Conservation (phyloP, 2,888 invertebrate genomes). For the Ectemnius lituratus region DNA sequence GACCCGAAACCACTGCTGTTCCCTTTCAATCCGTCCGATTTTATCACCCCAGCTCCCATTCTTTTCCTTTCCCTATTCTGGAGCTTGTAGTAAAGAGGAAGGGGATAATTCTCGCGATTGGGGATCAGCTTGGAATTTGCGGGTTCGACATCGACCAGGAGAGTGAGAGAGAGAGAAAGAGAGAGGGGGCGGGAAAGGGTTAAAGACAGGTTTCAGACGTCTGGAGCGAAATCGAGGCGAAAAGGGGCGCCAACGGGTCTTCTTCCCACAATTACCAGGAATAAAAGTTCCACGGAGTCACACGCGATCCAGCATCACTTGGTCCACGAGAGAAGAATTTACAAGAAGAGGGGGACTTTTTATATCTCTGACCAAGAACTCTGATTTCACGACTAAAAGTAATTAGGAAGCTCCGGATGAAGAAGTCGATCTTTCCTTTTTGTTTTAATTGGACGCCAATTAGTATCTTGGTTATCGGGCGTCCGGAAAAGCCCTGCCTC, state of each 20-base stretch:
- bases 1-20: slow-evolving; percentile 42
- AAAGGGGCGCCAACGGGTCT: slow-evolving; percentile 57
- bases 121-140: not conserved
- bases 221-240: slow-evolving; percentile 56
- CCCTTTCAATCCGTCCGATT: not conserved
- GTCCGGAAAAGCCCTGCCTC: slow-evolving; percentile 21
- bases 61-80: not conserved
- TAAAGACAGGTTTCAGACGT: slow-evolving; percentile 53
- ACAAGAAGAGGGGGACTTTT: too few relatives aligned
- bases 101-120: not conserved
- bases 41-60: not conserved
- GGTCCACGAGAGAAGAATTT: slow-evolving; percentile 44
- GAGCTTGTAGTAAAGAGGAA: not conserved
- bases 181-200: slow-evolving; percentile 38
- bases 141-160: not conserved
- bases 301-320: slow-evolving; percentile 57
- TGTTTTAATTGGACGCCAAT: too few relatives aligned
- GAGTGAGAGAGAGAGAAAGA: too few relatives aligned
- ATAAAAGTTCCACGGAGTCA: slow-evolving; percentile 68
- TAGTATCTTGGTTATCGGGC: slow-evolving; percentile 35
- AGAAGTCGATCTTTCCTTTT: too few relatives aligned
- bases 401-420: too few relatives aligned
- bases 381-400: too few relatives aligned
- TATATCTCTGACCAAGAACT: too few relatives aligned
- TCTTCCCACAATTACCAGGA: slow-evolving; percentile 67